These are phyloP conservation scores for Melopsittacus undulatus DNA, from an alignment of 2,797 vertebrate species.

Conservation along the genomic window DNA sequence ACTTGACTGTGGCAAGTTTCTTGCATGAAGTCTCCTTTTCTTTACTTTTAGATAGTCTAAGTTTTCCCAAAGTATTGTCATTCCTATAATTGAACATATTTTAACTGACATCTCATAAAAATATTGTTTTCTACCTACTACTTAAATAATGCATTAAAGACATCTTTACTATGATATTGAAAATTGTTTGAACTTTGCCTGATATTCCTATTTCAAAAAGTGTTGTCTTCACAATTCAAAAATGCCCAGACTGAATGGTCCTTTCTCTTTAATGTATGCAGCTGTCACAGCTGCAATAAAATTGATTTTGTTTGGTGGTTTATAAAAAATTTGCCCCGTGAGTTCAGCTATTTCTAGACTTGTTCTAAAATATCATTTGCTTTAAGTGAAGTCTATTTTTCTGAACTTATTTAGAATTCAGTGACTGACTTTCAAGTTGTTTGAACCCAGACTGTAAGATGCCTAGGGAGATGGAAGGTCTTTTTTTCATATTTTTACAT, in stretches of 20 bases:
- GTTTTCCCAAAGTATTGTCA: neutral
- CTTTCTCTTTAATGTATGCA: neutral
- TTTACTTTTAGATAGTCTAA: neutral
- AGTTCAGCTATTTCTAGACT: neutral
- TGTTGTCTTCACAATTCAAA: neutral
- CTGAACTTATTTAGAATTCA: neutral
- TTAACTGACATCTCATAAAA: neutral
- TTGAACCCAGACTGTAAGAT: neutral
- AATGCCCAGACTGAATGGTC: neutral
- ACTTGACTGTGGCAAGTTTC: neutral
- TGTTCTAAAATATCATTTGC: neutral
- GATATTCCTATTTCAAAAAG: neutral
- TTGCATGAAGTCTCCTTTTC: neutral
- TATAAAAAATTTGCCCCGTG: neutral
- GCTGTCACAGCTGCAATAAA: neutral
- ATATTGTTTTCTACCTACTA: neutral
- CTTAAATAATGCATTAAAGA: conserved; percentile 5
- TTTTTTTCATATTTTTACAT: neutral
- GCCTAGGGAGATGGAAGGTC: neutral
- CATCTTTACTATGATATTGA: neutral
- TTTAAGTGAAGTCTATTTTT: neutral
- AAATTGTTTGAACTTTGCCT: neutral
- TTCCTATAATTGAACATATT: neutral
- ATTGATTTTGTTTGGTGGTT: neutral
- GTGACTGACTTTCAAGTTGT: neutral